Evolutionary conservation across 2,797 vertebrate species (phyloP).

Genomic region (Tolypeutes matacus): DNA sequence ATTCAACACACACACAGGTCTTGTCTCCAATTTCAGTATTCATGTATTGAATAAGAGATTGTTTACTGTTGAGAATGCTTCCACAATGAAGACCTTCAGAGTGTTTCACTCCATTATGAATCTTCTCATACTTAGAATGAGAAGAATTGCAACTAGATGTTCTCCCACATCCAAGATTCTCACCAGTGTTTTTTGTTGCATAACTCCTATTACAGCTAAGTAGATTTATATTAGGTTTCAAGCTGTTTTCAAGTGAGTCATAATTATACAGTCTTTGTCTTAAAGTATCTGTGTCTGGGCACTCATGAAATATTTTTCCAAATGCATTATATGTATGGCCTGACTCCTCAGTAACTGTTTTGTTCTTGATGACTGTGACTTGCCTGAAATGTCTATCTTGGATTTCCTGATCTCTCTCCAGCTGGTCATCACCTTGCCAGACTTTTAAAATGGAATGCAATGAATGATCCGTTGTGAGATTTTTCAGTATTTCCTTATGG

Average conservation of each 20-base stretch:
- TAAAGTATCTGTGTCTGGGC: background rate
- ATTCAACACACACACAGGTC: background rate
- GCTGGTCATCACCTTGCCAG: background rate
- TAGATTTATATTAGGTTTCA: conserved; percentile 4
- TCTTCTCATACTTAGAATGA: background rate
- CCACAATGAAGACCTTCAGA: background rate
- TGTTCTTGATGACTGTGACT: background rate
- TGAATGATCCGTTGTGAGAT: background rate
- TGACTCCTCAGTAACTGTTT: background rate
- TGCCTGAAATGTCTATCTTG: background rate
- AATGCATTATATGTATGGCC: background rate
- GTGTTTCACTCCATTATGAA: background rate
- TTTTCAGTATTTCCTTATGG: background rate
- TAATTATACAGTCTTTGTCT: background rate
- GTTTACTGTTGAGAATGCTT: background rate
- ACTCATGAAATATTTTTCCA: background rate
- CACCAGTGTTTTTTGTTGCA: background rate
- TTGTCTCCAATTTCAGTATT: background rate
- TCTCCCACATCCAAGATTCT: background rate
- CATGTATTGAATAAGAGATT: background rate
- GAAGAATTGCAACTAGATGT: background rate
- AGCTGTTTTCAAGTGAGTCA: background rate
- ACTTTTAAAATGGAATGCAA: background rate
- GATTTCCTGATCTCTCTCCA: background rate
- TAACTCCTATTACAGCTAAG: background rate